Conservation (phyloP, 2,888 invertebrate genomes). For the Camptogramma bilineatum region DNA sequence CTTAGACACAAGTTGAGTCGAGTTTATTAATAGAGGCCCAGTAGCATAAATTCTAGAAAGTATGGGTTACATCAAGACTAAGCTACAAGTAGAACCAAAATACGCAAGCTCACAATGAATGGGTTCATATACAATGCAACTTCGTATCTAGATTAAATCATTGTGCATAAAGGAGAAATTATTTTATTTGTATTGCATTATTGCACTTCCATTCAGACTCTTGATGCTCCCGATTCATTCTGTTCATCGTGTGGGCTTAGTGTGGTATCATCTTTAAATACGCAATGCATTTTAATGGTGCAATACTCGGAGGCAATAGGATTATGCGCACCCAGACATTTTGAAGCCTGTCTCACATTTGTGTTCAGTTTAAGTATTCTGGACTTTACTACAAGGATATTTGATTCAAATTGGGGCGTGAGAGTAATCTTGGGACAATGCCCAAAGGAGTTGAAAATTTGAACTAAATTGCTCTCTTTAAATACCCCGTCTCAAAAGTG, state of each 20-base stretch:
- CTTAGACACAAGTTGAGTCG: no score
- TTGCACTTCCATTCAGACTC: constrained; percentile 22
- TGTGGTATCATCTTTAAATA: constrained; percentile 49
- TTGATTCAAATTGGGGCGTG: not conserved
- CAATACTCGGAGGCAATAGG: constrained; percentile 66
- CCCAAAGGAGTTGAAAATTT: not conserved
- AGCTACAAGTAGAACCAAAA: not conserved
- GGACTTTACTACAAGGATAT: not conserved
- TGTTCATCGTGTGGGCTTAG: constrained; percentile 37
- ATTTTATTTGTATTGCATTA: constrained; percentile 22
- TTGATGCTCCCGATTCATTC: constrained; percentile 36
- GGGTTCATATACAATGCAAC: not conserved
- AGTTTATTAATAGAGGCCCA: no score
- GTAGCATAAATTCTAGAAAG: no score
- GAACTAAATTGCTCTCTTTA: not conserved
- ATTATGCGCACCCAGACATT: constrained; percentile 61
- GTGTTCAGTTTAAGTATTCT: not conserved
- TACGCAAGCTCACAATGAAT: not conserved
- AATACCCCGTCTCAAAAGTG: no score
- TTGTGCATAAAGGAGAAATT: constrained; percentile 17
- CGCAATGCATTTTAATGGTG: constrained; percentile 69
- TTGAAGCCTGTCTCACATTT: constrained; percentile 3
- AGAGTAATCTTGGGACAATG: not conserved
- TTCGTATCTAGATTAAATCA: constrained; percentile 21
- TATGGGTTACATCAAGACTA: not conserved